Evolutionary conservation across 2,113 vertebrate species (phyloP), one percentile per base, ranked within the genome.

Genomic region (Illadopsis cleaveri): DNA sequence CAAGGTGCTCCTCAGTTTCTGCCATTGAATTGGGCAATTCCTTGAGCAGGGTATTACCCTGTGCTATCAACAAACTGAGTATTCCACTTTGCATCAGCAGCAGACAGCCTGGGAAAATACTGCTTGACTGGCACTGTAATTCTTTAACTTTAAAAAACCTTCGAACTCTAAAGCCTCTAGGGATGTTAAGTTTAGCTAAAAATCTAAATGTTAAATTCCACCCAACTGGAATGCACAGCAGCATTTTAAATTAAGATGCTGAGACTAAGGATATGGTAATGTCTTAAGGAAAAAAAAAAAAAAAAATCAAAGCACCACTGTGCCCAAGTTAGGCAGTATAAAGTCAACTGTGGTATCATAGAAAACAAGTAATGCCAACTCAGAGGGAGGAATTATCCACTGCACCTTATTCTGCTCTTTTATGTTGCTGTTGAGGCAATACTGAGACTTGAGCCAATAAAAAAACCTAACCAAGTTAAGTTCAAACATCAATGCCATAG

Each of bases 81-180:
- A 6, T 11, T 17, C 15, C 40, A 51, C 56, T 95, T 75, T 37
- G 44, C 95, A 94, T 54, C 51, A 68, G 73, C 64, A 76, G 61
- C 81, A 86, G 77, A 44, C 60, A 85, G 89, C 57, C 93, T 96
- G 86, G 86, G 94, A 97, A 97, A 91, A 61, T 18, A 57, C 8
- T 70, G 65, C 61, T 71, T 57, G 53, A 65, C 65, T 79, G 51
- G 47, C 47, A 89, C 28, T 10, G 5, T 22, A 65, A 68, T 64
- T 78, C 40, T 70, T 81, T 47, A 90, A 90, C 89, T 78, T n/a
- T 57, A 72, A 82, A 91, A 86, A 85, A 44, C 5, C 64, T 86
- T 45, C 37, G 79, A 84, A 51, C 40, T 82, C 30, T 47, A 77
- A 85, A 79, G 70, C 73, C 73, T 94, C 45, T 40, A 56, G 85